phyloP scores from a whole-genome alignment of 2,888 invertebrate species.

The Rotaria macrura region DNA sequence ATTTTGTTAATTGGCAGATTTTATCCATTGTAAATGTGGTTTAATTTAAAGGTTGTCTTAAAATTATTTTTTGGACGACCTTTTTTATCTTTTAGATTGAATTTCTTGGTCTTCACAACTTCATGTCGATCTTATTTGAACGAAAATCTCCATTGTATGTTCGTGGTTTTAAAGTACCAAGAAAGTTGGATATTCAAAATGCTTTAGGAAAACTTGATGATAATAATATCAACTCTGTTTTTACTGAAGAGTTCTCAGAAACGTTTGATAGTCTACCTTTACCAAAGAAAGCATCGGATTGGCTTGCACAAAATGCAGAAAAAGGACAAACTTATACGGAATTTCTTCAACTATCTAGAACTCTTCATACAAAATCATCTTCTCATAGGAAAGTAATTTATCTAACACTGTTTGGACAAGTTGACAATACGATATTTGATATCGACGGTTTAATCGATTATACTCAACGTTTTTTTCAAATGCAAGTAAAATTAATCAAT shows the following conservation, averaged over 20 bases:
- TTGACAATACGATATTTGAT: conserved; percentile 36
- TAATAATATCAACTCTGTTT: background rate
- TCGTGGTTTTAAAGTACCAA: background rate
- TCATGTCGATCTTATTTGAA: background rate
- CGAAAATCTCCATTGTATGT: background rate
- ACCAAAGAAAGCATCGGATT: conserved; percentile 41
- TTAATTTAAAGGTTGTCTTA: too few relatives aligned
- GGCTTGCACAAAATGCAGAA: conserved; percentile 45
- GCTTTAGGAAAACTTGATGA: background rate
- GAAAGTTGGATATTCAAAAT: background rate
- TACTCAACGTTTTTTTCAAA: conserved; percentile 39
- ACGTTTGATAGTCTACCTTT: background rate
- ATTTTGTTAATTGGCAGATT: too few relatives aligned
- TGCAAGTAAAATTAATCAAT: conserved; percentile 39
- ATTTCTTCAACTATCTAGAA: conserved; percentile 40
- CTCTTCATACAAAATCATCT: conserved; percentile 40
- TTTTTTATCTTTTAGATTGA: background rate
- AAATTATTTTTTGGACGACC: too few relatives aligned
- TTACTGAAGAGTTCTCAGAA: background rate
- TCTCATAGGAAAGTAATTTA: conserved; percentile 40
- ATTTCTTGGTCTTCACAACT: background rate
- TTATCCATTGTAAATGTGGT: too few relatives aligned
- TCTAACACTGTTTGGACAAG: conserved; percentile 41
- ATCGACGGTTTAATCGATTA: conserved; percentile 41
- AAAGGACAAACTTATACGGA: conserved; percentile 42